phyloP scores from a whole-genome alignment of 2,113 vertebrate species.

The Lutjanus erythropterus region DNA sequence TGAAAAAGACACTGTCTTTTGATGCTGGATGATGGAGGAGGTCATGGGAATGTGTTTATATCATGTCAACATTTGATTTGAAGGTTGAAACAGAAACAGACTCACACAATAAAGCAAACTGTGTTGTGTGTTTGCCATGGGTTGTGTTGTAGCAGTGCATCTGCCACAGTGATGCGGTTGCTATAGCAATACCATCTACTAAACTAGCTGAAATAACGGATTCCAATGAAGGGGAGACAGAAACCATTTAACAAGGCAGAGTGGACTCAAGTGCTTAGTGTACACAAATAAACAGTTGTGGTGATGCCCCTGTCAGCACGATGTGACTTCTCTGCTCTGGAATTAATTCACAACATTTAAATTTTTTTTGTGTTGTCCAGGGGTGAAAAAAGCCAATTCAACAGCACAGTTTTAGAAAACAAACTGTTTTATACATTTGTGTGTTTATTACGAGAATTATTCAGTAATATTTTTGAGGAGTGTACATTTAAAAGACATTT shows the following conservation, averaged over 20 bases:
- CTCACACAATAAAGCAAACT: constrained; percentile 17
- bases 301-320: neutral
- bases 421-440: constrained; percentile 11
- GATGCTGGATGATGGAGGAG: neutral
- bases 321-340: constrained; percentile 6
- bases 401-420: neutral
- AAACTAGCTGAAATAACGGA: constrained; percentile 53
- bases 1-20: neutral
- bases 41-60: neutral
- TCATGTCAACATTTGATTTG: neutral
- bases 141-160: constrained; percentile 62
- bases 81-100: constrained; percentile 5
- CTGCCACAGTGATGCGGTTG: constrained; percentile 74
- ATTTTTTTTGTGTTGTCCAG: neutral
- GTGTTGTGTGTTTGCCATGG: constrained; percentile 46
- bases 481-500: neutral
- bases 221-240: constrained; percentile 45
- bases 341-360: constrained; percentile 29
- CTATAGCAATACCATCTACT: constrained; percentile 75
- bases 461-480: neutral
- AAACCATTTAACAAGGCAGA: constrained; percentile 26
- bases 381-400: neutral
- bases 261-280: constrained; percentile 46
- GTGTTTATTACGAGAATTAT: neutral
- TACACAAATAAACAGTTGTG: constrained; percentile 30